Evolutionary conservation across 2,888 invertebrate species (phyloP).

Genomic region (Ochropleura plecta): DNA sequence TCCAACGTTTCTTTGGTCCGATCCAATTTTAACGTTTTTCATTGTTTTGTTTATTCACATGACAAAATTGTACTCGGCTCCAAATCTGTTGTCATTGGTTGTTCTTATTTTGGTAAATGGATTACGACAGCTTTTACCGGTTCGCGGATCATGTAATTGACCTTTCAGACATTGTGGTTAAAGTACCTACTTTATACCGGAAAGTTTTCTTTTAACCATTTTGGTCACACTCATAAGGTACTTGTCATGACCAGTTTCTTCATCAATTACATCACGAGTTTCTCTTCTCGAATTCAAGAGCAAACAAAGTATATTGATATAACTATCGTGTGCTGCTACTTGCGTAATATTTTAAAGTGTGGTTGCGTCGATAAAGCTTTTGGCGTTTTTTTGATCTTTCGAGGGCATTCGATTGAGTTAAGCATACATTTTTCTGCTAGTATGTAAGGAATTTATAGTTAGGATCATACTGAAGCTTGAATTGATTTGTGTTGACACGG

Average conservation of each 20-base stretch:
- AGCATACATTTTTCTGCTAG: neutral
- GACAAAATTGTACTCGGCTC: neutral
- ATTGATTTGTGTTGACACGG: neutral
- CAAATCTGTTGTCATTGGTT: neutral
- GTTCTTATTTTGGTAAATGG: neutral
- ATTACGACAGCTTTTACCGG: neutral
- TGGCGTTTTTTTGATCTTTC: neutral
- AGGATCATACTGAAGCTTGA: neutral
- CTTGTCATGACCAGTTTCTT: slow-evolving; percentile 14
- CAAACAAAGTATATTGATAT: slow-evolving; percentile 20
- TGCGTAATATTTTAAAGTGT: neutral
- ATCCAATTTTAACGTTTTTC: neutral
- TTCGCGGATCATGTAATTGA: slow-evolving; percentile 8
- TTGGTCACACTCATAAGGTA: neutral
- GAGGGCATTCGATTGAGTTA: slow-evolving; percentile 6
- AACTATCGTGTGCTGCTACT: neutral
- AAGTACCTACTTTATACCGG: neutral
- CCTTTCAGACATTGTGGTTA: slow-evolving; percentile 3
- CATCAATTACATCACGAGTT: slow-evolving; percentile 41
- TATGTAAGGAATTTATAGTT: neutral
- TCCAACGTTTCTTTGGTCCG: neutral
- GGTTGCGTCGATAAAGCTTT: neutral
- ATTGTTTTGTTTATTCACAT: neutral
- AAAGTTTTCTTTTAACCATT: neutral
- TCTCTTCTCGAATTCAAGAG: slow-evolving; percentile 31